Percentiles rank a stretch among this genome's conserved stretches.
Evolutionary conservation across 2,888 invertebrate genomes (phyloP).

Genomic region (Lutraria lutraria): DNA sequence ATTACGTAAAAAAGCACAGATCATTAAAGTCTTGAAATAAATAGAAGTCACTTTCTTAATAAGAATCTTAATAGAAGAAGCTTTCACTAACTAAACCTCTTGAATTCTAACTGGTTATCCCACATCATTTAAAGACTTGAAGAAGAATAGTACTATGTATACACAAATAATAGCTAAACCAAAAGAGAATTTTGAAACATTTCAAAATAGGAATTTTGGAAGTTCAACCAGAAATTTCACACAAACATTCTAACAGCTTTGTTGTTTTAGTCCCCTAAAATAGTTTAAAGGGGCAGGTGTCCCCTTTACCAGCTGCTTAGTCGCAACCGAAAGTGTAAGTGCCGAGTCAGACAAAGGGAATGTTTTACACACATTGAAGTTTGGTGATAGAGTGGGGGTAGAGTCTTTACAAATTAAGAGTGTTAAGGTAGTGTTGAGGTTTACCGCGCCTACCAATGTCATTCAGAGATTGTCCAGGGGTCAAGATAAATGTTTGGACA

Average conservation of each 20-base stretch:
- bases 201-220: neutral
- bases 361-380: neutral
- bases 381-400: neutral
- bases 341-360: constrained; percentile 42
- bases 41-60: neutral
- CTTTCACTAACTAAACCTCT: neutral
- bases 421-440: constrained; percentile 22
- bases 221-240: neutral
- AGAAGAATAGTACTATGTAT: neutral
- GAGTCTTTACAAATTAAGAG: constrained; percentile 17
- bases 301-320: constrained; percentile 32
- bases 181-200: constrained; percentile 5
- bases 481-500: constrained; percentile 43
- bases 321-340: constrained; percentile 36
- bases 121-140: neutral
- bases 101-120: neutral
- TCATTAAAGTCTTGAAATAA: neutral
- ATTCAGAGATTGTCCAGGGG: constrained; percentile 5
- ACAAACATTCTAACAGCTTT: constrained; percentile 21
- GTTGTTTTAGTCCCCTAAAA: constrained; percentile 20
- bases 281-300: constrained; percentile 45
- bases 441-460: constrained; percentile 28
- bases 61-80: neutral
- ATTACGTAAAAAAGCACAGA: constrained; percentile 6
- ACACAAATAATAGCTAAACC: neutral